Conservation (phyloP, 1,140 invertebrate species). For the Vollenhovia emeryi region DNA sequence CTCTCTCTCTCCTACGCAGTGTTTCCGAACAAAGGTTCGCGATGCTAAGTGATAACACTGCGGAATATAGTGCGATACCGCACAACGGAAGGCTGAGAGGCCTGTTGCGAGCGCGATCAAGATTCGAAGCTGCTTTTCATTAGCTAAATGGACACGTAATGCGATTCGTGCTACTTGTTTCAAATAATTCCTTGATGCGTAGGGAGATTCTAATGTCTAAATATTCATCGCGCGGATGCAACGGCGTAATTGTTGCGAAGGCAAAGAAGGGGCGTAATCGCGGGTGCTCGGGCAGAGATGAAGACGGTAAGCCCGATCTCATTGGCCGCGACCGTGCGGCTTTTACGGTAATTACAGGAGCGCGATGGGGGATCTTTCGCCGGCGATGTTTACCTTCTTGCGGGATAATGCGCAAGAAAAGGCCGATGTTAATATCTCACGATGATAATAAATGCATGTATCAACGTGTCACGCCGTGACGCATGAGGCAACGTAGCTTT, state of each 20-base stretch:
- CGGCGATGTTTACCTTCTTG: conserved; percentile 47
- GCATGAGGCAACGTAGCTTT: conserved; percentile 1
- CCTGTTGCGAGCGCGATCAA: background rate
- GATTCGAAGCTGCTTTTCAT: conserved; percentile 9
- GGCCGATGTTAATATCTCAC: conserved; percentile 15
- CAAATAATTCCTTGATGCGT: background rate
- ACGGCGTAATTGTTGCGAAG: background rate
- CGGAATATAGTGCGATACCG: background rate
- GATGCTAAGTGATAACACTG: background rate
- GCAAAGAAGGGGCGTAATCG: background rate
- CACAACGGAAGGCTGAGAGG: background rate
- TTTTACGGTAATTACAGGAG: conserved; percentile 49
- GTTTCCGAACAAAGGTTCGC: background rate
- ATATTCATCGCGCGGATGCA: background rate
- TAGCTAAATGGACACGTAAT: background rate
- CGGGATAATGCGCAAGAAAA: conserved; percentile 4
- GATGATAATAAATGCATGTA: conserved; percentile 17
- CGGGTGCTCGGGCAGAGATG: conserved; percentile 4
- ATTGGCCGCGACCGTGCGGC: conserved; percentile 4
- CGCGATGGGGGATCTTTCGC: conserved; percentile 20
- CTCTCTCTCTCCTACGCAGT: background rate
- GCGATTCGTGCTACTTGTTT: background rate
- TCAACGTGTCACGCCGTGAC: background rate
- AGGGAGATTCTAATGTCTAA: background rate
- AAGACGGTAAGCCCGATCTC: conserved; percentile 5